Evolutionary conservation across 2,797 vertebrate species (phyloP), one percentile per base, ranked within the genome.

Genomic region (Hapalemur alaotrensis): DNA sequence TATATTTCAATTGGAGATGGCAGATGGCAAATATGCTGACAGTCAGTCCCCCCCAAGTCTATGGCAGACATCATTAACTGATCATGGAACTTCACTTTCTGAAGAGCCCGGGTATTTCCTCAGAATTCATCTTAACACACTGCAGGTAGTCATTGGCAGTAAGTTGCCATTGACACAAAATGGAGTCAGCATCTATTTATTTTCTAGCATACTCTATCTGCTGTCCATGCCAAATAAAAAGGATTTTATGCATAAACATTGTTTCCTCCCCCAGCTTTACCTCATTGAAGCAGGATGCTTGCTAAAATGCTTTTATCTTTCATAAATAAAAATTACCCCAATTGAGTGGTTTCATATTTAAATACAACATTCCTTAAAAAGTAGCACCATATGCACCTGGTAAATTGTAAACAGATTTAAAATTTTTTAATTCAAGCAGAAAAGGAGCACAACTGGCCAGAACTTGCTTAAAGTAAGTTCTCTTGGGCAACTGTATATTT

Each of bases 341-440:
- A 38, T 14, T 72, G 72, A 95, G 28, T 83, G 48, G 35, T 78
- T 96, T 89, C 89, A 22, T 50, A 87, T 81, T 93, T 73, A 87
- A 97, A 87, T 95, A 61, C 48, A 94, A 28, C 57, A 69, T 78
- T 95, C 25, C 65, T 94, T 54, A 4, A 90, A 95, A 93, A 89
- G 59, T 65, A 46, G 35, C 41, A 9, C 54, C 63, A 69, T 65
- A 41, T 88, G 88, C 43, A 90, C 22, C 78, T 93, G 63, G 84
- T 14, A 88, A 92, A 92, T 82, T 85, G 43, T 92, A 52, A 96
- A 86, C 52, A 61, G 32, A 79, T 70, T 95, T 96, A 80, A 95
- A 72, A 85, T 84, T 81, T 72, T 65, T 88, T 87, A 52, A n/a
- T 65, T 91, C 18, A 59, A 90, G 30, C 28, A 92, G 48, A 57